Evolutionary conservation across 2,888 invertebrate genomes (phyloP).

Genomic region (Tenthredo scrophulariae): DNA sequence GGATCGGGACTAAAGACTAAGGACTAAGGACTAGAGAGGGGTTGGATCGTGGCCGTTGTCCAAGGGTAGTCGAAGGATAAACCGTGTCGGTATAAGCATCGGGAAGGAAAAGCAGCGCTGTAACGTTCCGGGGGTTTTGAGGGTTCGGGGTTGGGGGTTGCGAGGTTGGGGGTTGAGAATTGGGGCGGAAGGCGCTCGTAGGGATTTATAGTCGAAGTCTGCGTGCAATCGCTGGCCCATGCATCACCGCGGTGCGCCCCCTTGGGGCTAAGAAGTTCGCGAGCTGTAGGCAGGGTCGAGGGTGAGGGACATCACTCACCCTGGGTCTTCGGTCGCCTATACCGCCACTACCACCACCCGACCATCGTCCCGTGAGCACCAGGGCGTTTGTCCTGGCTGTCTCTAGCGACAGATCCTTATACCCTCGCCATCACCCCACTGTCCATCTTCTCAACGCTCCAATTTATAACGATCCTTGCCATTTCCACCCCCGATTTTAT

Average conservation of each 20-base stretch:
- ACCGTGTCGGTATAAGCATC: background rate
- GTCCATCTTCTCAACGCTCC: constrained; percentile 52
- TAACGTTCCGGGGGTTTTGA: background rate
- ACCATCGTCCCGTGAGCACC: constrained; percentile 45
- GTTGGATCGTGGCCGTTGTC: background rate
- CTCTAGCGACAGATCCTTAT: constrained; percentile 59
- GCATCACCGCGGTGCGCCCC: constrained; percentile 62
- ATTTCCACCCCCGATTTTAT: background rate
- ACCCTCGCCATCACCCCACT: constrained; percentile 33
- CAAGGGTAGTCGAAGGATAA: background rate
- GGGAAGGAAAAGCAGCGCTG: background rate
- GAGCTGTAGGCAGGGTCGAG: constrained; percentile 60
- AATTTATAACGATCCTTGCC: constrained; percentile 47
- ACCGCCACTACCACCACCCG: background rate
- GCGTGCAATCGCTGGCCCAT: constrained; percentile 68
- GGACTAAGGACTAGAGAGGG: too few relatives aligned
- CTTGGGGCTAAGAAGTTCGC: constrained; percentile 61
- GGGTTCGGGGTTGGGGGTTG: background rate
- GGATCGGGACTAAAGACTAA: background rate
- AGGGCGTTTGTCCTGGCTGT: constrained; percentile 59
- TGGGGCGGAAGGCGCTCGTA: constrained; percentile 59
- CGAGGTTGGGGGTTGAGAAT: constrained; percentile 53
- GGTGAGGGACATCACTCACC: constrained; percentile 61
- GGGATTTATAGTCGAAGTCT: constrained; percentile 70
- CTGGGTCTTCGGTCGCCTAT: constrained; percentile 37